phyloP scores from a whole-genome alignment of 2,888 invertebrate genomes.

The Fragum whitleyi region DNA sequence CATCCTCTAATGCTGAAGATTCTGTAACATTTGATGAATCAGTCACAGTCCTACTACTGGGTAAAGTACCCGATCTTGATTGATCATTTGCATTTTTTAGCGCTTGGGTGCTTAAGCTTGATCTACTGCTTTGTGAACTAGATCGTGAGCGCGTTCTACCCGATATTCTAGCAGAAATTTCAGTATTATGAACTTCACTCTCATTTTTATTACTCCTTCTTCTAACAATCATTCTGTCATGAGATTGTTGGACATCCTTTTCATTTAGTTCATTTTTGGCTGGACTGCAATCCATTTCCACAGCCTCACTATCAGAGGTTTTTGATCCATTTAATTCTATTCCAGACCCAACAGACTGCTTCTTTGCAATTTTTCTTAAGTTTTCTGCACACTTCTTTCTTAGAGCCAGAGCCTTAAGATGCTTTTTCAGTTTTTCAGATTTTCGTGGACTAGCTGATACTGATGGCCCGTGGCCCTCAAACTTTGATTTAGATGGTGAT shows the following conservation, averaged over 20 bases:
- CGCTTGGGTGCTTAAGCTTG: slow-evolving; percentile 40
- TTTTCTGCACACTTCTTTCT: slow-evolving; percentile 61
- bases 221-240: background rate
- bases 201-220: slow-evolving; percentile 10
- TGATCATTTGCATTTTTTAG: background rate
- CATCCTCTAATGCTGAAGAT: slow-evolving; percentile 25
- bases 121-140: slow-evolving; percentile 50
- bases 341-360: background rate
- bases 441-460: background rate
- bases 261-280: no score
- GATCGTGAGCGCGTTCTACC: slow-evolving; percentile 44
- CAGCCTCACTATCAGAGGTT: background rate
- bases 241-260: no score
- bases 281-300: background rate
- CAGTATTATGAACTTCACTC: slow-evolving; percentile 21
- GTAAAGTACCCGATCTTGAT: background rate
- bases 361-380: slow-evolving; percentile 43
- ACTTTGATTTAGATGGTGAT: background rate
- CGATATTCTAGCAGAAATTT: background rate
- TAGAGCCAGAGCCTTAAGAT: slow-evolving; percentile 53
- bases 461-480: background rate
- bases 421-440: slow-evolving; percentile 42
- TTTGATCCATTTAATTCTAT: background rate
- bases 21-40: slow-evolving; percentile 43
- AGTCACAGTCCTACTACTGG: slow-evolving; percentile 17